Conservation (phyloP, 2,113 vertebrate species). For the Malurus melanocephalus region DNA sequence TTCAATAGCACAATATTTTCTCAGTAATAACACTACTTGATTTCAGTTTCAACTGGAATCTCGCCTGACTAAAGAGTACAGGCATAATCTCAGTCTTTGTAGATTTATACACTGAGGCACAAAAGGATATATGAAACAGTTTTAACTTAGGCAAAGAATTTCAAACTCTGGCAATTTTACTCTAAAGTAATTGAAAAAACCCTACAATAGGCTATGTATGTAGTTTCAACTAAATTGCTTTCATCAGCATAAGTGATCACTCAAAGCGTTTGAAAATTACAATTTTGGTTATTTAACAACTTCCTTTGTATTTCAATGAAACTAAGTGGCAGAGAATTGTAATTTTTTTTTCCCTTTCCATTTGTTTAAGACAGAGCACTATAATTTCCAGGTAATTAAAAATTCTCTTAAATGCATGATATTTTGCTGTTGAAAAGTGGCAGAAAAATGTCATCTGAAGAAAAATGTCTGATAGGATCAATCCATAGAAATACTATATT, state of each 20-base stretch:
- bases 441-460: not conserved
- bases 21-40: conserved; percentile 4
- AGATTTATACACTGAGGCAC: conserved; percentile 12
- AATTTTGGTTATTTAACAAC: conserved; percentile 23
- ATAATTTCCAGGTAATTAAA: not conserved
- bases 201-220: not conserved
- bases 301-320: conserved; percentile 14
- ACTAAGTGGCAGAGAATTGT: not conserved
- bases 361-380: not conserved
- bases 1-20: conserved; percentile 33
- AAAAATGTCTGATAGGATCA: not conserved
- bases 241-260: conserved; percentile 1
- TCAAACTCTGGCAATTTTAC: not conserved
- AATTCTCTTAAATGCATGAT: not conserved
- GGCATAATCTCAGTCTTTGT: conserved; percentile 3
- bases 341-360: not conserved
- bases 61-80: not conserved
- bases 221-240: conserved; percentile 6
- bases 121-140: conserved; percentile 16
- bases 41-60: conserved; percentile 24
- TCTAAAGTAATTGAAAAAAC: not conserved
- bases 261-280: not conserved
- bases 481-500: not conserved
- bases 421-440: not conserved
- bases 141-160: conserved; percentile 13